These are phyloP conservation scores for Alloplasta piceator DNA, from an alignment of 2,888 invertebrate species.

Conservation along the genomic window DNA sequence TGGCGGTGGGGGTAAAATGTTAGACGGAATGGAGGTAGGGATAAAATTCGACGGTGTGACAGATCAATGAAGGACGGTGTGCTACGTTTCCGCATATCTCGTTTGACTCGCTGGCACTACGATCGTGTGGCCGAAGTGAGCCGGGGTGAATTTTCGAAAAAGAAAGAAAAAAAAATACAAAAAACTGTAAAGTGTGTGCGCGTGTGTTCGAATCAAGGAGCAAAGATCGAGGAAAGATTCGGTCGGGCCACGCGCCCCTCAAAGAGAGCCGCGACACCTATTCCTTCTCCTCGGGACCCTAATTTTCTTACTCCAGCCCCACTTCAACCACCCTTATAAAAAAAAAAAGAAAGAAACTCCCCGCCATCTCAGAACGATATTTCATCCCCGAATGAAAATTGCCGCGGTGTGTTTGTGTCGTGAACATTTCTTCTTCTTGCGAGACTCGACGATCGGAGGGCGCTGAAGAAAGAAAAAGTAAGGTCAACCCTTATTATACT, in stretches of 20 bases:
- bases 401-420: constrained; percentile 20
- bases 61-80: constrained; percentile 65
- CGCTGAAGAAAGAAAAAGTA: not conserved
- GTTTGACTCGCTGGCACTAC: constrained; percentile 26
- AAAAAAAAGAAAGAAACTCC: constrained; percentile 13
- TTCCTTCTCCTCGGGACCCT: constrained; percentile 44
- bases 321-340: constrained; percentile 17
- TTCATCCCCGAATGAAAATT: constrained; percentile 42
- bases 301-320: constrained; percentile 47
- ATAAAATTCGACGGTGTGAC: constrained; percentile 69
- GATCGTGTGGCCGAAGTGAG: constrained; percentile 51
- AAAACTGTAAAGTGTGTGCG: constrained; percentile 4
- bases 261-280: constrained; percentile 50
- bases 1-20: constrained; percentile 36
- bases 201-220: not conserved
- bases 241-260: constrained; percentile 51
- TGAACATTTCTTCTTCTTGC: constrained; percentile 20
- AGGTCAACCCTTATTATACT: constrained; percentile 42
- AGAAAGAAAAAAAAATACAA: constrained; percentile 30
- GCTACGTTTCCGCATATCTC: constrained; percentile 39
- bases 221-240: constrained; percentile 49
- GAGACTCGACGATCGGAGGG: constrained; percentile 5
- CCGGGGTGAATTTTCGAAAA: constrained; percentile 56
- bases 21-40: constrained; percentile 40
- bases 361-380: constrained; percentile 23